Base-by-base conservation (phyloP, 2,888 invertebrate genomes). In the Cephonodes hylas region DNA sequence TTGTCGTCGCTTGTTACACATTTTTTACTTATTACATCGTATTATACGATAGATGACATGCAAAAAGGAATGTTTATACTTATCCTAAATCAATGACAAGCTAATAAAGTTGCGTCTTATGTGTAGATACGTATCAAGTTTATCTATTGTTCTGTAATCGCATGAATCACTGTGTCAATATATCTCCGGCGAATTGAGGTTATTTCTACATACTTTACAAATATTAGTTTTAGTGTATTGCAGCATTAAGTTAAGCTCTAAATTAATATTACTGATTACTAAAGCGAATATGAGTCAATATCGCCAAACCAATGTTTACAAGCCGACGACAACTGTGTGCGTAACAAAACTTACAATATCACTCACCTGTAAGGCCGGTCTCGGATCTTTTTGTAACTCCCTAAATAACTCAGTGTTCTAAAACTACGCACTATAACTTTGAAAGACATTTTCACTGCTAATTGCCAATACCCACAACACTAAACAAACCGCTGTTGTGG, bases 331-430 rank as follows among this genome's bases (percentile, higher is more conserved):
- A 25, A 42, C 25, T n/a, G 18, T 59, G 15, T 59, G 5, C 13
- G n/a, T 3, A 38, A 18, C 10, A 42, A 7, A 34, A 66, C 38
- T 63, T 34, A 42, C 42, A 48, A n/a, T 27, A 15, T 7, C 42
- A 83, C 86, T 83, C 65, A 91, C 91, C 81, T 88, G 67, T 83
- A 73, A 2, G 89, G 86, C 61, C 83, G 83, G 70, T 85, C 78
- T 68, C 81, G 79, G 6, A 89, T 72, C 75, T 88, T 89, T 70
- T 82, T 91, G 70, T 88, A 91, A 64, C 84, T 82, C 48, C 86
- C 89, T 25, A 92, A 84, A 73, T 86, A 91, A 71, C 85, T 85
- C 7, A 91, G 78, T 0, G 88, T 88, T 64, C 74, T 82, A 31
- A 91, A 81, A 73, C 81, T 88, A 63, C 83, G 81, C 2, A 80